Percentiles rank a stretch among this genome's conserved stretches.
These are phyloP conservation scores for Neogale vison DNA, from an alignment of 2,113 vertebrate species.

Conservation along the genomic window DNA sequence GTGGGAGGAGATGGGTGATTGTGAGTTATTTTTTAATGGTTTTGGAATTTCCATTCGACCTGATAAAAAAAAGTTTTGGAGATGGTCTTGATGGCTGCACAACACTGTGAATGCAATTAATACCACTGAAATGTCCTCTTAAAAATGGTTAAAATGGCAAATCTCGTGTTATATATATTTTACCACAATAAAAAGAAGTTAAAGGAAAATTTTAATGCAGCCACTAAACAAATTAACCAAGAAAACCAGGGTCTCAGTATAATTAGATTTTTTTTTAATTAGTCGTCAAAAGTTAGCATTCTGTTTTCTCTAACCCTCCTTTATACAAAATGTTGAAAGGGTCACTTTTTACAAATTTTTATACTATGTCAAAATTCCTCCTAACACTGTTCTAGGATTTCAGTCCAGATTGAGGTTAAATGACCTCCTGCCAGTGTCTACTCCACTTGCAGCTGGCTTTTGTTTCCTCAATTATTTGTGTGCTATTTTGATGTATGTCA, in stretches of 20 bases:
- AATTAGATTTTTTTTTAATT: not conserved
- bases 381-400: slow-evolving; percentile 8
- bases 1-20: not conserved
- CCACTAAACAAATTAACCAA: not conserved
- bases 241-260: not conserved
- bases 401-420: slow-evolving; percentile 13
- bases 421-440: not conserved
- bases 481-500: not conserved
- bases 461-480: not conserved
- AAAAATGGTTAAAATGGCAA: not conserved
- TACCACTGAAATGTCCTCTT: not conserved
- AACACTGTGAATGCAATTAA: not conserved
- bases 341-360: slow-evolving; percentile 9
- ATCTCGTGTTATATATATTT: not conserved
- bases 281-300: not conserved
- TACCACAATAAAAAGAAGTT: not conserved
- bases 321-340: not conserved
- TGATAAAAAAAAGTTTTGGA: not conserved
- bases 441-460: not conserved
- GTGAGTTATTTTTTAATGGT: not conserved
- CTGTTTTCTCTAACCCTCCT: not conserved
- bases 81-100: not conserved
- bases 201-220: not conserved
- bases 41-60: not conserved
- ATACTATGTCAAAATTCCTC: slow-evolving; percentile 23